phyloP scores from a whole-genome alignment of 2,113 vertebrate genomes.

The Podiceps cristatus region DNA sequence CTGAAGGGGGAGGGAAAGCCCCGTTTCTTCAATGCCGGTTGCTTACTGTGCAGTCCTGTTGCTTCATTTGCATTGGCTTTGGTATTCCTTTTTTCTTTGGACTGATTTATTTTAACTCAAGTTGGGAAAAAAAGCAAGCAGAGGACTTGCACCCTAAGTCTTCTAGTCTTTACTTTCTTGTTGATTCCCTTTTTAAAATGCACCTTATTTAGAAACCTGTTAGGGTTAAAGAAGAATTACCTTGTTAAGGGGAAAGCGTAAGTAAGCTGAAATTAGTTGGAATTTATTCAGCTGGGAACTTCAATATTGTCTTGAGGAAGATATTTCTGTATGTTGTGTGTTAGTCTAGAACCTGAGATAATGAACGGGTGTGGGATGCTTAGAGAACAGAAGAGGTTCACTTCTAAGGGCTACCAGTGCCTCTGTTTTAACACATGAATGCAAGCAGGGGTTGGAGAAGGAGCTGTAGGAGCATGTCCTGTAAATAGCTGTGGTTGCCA shows the following conservation, averaged over 20 bases:
- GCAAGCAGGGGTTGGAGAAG: background rate
- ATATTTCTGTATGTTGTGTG: background rate
- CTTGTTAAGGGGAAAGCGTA: background rate
- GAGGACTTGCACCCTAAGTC: background rate
- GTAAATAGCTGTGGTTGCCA: background rate
- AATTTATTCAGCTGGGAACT: background rate
- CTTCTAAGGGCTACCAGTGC: background rate
- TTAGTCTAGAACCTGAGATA: background rate
- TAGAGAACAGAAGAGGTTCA: background rate
- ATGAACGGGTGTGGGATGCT: background rate
- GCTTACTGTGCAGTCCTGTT: background rate
- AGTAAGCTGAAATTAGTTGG: background rate
- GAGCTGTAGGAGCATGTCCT: background rate
- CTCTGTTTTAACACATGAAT: background rate
- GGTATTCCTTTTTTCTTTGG: background rate
- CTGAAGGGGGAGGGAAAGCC: background rate
- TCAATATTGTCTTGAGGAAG: background rate
- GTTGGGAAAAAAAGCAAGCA: background rate
- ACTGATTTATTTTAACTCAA: background rate
- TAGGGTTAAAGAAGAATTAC: background rate
- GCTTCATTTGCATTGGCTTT: background rate
- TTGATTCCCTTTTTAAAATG: background rate
- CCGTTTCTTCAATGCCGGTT: background rate
- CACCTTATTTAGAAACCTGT: background rate
- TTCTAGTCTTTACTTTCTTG: background rate